A percentile compares a stretch with the other conserved stretches of the same genome.
Conservation (phyloP, 2,888 invertebrate species). For the Teinopalpus imperialis region DNA sequence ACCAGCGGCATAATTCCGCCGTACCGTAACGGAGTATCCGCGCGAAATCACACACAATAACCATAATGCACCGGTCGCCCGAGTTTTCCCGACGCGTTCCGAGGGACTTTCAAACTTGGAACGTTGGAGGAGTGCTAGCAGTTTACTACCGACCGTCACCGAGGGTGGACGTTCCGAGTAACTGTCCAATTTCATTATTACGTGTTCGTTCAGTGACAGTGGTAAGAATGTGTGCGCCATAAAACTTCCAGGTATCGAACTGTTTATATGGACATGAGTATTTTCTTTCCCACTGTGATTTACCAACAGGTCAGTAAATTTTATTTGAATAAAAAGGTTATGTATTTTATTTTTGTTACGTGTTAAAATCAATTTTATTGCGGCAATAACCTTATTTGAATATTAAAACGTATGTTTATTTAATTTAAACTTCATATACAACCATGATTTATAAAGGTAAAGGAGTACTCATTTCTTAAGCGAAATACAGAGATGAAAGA, state of each 20-base stretch:
- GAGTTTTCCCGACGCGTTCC: slow-evolving; percentile 46
- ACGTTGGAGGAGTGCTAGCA: slow-evolving; percentile 44
- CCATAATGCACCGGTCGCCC: slow-evolving; percentile 30
- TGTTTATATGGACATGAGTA: slow-evolving; percentile 36
- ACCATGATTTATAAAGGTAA: too few relatives aligned
- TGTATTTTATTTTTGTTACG: too few relatives aligned
- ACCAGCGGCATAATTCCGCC: slow-evolving; percentile 1
- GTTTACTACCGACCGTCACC: slow-evolving; percentile 47
- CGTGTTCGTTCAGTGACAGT: slow-evolving; percentile 44
- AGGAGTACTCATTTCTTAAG: too few relatives aligned
- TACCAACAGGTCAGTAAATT: slow-evolving; percentile 30
- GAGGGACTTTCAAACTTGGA: slow-evolving; percentile 50
- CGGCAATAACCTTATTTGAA: too few relatives aligned
- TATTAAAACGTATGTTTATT: too few relatives aligned
- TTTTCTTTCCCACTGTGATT: slow-evolving; percentile 28
- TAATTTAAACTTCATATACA: too few relatives aligned
- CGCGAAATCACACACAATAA: slow-evolving; percentile 23
- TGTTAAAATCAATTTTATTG: too few relatives aligned
- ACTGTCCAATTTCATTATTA: slow-evolving; percentile 25
- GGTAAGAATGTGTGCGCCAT: slow-evolving; percentile 48
- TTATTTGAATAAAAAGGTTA: too few relatives aligned
- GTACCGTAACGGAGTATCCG: not conserved
- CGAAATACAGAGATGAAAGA: too few relatives aligned
- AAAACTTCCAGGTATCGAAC: slow-evolving; percentile 39
- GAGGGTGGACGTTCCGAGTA: slow-evolving; percentile 37